phyloP scores from a whole-genome alignment of 2,113 vertebrate species.

The Paraplagusia blochii region DNA sequence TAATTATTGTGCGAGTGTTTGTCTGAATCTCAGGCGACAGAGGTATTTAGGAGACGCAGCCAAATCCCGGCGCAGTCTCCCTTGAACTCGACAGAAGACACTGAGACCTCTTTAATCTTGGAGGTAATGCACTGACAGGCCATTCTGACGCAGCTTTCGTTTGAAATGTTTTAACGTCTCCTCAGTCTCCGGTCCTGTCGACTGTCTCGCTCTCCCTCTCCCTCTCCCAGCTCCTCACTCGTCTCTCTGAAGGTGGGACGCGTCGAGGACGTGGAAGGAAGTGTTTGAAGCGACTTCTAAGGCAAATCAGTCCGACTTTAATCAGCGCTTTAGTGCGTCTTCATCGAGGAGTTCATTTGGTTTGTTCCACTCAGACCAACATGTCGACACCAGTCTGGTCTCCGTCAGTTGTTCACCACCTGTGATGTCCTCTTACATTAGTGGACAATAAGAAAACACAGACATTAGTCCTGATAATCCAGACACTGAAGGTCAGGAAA shows the following conservation, averaged over 20 bases:
- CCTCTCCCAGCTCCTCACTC: constrained; percentile 42
- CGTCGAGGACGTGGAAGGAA: constrained; percentile 46
- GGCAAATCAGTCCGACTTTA: constrained; percentile 65
- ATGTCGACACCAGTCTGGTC: too few relatives aligned
- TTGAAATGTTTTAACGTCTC: constrained; percentile 73
- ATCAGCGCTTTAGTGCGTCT: constrained; percentile 44
- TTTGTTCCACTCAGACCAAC: too few relatives aligned
- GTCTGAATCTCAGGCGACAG: constrained; percentile 72
- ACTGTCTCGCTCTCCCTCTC: constrained; percentile 40
- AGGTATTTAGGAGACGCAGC: constrained; percentile 71
- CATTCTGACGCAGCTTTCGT: constrained; percentile 70
- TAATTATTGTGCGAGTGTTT: constrained; percentile 76
- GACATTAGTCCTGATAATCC: too few relatives aligned
- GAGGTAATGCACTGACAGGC: constrained; percentile 68
- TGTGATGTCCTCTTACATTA: too few relatives aligned
- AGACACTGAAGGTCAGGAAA: too few relatives aligned
- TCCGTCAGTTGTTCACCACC: too few relatives aligned
- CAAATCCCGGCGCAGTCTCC: constrained; percentile 71
- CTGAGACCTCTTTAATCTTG: constrained; percentile 72
- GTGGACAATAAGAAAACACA: too few relatives aligned
- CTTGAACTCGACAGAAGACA: constrained; percentile 71
- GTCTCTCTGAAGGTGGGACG: constrained; percentile 44
- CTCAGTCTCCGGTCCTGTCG: constrained; percentile 59
- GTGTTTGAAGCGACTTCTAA: constrained; percentile 63
- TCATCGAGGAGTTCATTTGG: constrained; percentile 49